Percentiles rank a stretch among this genome's conserved stretches.
These are phyloP conservation scores for Caenorhabditis sp. DNA, from an alignment of 2,888 invertebrate genomes.

Conservation along the genomic window DNA sequence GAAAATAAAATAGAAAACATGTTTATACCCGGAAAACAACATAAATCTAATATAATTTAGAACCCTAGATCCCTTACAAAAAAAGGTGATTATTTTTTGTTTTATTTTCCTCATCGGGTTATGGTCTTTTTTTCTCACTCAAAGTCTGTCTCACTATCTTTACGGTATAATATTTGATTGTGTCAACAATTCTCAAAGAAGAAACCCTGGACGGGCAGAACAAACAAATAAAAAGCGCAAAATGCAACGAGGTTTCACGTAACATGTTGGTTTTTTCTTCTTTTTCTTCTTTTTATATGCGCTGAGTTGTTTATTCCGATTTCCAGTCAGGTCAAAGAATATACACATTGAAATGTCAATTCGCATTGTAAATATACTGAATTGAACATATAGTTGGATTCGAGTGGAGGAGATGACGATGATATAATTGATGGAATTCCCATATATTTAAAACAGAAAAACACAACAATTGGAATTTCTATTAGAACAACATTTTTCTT, in stretches of 20 bases:
- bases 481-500: too few species aligned
- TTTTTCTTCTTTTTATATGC: not conserved
- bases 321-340: constrained; percentile 29
- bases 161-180: constrained; percentile 24
- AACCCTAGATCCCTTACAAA: not conserved
- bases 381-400: too few species aligned
- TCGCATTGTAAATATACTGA: not conserved
- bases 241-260: constrained; percentile 29
- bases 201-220: constrained; percentile 4
- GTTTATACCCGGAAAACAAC: not conserved
- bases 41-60: constrained; percentile 3
- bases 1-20: constrained; percentile 6
- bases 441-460: too few species aligned
- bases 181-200: constrained; percentile 21
- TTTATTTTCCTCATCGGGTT: too few species aligned
- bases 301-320: constrained; percentile 7
- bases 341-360: constrained; percentile 25
- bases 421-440: too few species aligned
- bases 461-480: too few species aligned
- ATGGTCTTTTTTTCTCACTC: not conserved
- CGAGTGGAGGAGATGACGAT: too few species aligned
- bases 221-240: constrained; percentile 11
- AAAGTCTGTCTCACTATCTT: constrained; percentile 2
- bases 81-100: too few species aligned
- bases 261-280: constrained; percentile 38